These are phyloP conservation scores for Blastomussa wellsi DNA, from an alignment of 92 coral and sea anemone genomes.

Conservation along the genomic window DNA sequence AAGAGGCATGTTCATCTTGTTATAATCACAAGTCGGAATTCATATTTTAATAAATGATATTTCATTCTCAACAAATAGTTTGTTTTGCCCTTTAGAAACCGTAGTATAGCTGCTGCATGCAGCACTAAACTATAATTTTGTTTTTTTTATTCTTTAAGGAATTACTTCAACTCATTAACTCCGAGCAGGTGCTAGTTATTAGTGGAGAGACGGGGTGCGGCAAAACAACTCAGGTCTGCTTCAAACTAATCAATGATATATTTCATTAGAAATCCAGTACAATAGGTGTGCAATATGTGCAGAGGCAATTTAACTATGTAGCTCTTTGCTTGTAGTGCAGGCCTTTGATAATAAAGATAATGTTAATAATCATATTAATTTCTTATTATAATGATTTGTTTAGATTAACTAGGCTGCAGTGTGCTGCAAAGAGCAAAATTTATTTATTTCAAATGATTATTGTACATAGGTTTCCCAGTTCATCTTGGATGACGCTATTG, in stretches of 20 bases:
- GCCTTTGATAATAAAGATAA: neutral
- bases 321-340: neutral
- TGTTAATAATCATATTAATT: no score
- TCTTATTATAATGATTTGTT: neutral
- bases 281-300: neutral
- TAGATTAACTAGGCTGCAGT: neutral
- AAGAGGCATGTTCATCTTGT: constrained; percentile 42
- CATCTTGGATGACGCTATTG: constrained; percentile 82
- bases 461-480: constrained; percentile 94
- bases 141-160: constrained; percentile 45
- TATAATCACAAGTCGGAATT: neutral
- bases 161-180: constrained; percentile 61
- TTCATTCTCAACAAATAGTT: no score
- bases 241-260: no score
- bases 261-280: neutral
- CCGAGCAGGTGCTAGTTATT: constrained; percentile 88
- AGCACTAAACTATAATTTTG: neutral
- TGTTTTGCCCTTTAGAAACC: no score
- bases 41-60: no score
- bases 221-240: constrained; percentile 90
- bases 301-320: neutral
- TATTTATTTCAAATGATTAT: neutral
- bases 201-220: constrained; percentile 99
- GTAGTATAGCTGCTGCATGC: neutral
- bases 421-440: neutral